Conservation (phyloP, 2,888 invertebrate genomes). For the Drosophila multiciliata region DNA sequence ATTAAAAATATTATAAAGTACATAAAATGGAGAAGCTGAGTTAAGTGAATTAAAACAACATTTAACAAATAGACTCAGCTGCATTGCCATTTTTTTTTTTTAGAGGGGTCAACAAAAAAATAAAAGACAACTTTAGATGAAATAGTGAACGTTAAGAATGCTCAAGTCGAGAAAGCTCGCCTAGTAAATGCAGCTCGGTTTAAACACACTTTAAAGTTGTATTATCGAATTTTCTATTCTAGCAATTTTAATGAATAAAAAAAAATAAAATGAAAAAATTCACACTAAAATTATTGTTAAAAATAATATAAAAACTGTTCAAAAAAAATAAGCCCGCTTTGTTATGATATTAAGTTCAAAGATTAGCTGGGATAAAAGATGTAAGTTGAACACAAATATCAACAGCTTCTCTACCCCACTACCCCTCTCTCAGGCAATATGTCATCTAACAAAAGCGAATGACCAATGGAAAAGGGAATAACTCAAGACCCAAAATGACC, state of each 20-base stretch:
- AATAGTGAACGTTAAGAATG: background rate
- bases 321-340: conserved; percentile 3
- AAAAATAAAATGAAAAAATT: no score
- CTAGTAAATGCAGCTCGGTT: background rate
- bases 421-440: background rate
- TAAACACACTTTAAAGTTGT: background rate
- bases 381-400: conserved; percentile 25
- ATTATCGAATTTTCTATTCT: background rate
- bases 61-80: background rate
- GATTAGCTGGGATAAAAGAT: conserved; percentile 26
- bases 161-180: background rate
- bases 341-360: conserved; percentile 9
- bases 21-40: no score
- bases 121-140: background rate
- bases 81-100: background rate
- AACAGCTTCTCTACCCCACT: background rate
- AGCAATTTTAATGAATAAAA: no score
- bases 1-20: background rate
- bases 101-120: background rate
- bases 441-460: conserved; percentile 15
- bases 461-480: conserved; percentile 25
- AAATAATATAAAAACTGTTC: background rate
- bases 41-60: background rate
- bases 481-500: conserved; percentile 39
- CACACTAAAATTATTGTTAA: background rate